Evolutionary conservation across 2,797 vertebrate species (phyloP), one percentile per base, ranked within the genome.

Genomic region (Pipistrellus pygmaeus): DNA sequence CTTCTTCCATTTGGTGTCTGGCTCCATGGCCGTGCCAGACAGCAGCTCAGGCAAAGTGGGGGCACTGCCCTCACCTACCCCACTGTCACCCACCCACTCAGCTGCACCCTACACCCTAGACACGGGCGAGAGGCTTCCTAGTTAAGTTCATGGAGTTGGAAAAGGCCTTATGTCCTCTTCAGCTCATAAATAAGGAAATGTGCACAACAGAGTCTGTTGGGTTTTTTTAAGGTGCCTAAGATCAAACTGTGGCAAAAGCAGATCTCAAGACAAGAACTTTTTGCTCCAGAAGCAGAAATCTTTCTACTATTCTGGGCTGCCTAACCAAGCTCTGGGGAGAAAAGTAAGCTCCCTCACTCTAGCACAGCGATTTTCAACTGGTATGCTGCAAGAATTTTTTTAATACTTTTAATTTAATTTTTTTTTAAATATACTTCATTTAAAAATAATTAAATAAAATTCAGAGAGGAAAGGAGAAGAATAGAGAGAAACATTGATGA

Each of bases 111-210:
- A 20, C 15, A 32, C 8, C 23, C 35, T 32, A 41, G 44, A 64
- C 11, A 25, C 0, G 5, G 4, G 0, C 32, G 6, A 17, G 20
- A 18, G 48, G 21, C 41, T 81, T 82, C 62, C 46, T 27, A 23
- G 41, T n/a, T 8, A 80, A 38, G 60, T 55, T 20, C 15, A 53
- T 17, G 1, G 15, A 3, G 17, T 71, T 14, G 12, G n/a, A n/a
- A 62, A 90, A 15, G 6, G 8, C 11, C 32, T 57, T 84, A 60
- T 46, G 21, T 46, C 38, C 38, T 60, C 86, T 69, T 82, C 4
- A 4, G 75, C 30, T 90, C 46, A 76, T 68, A 77, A 35, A 32
- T 60, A 81, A 92, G 73, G 68, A 87, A 62, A 82, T 10, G 75
- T 7, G 18, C 17, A 46, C 69, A 35, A 48, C 68, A 80, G 55